These are phyloP conservation scores for Allobates femoralis DNA, from an alignment of 2,797 vertebrate genomes.

Conservation along the genomic window DNA sequence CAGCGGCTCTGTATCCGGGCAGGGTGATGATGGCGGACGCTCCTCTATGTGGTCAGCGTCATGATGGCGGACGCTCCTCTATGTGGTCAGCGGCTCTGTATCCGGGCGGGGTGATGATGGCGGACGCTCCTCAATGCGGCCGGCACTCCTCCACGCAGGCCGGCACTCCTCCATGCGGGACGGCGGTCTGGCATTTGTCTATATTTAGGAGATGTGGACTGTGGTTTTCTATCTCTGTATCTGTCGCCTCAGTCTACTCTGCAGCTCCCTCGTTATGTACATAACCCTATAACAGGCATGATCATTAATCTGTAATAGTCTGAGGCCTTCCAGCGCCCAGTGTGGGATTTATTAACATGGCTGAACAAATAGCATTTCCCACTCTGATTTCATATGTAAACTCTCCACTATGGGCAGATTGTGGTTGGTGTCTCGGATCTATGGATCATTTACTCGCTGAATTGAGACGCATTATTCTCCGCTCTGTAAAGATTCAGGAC, in stretches of 20 bases:
- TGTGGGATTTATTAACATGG: conserved; percentile 19
- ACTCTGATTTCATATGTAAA: conserved; percentile 29
- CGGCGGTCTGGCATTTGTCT: too few species aligned
- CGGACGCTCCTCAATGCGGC: background rate
- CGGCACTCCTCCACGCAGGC: too few species aligned
- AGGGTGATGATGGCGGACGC: too few species aligned
- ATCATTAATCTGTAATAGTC: conserved; percentile 4
- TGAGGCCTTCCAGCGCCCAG: conserved; percentile 35
- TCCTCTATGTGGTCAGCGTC: too few species aligned
- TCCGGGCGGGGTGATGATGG: background rate
- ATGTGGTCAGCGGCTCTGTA: too few species aligned
- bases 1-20: too few species aligned
- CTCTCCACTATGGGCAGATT: background rate
- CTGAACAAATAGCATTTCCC: conserved; percentile 24
- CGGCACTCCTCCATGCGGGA: too few species aligned
- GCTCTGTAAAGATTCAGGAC: too few species aligned
- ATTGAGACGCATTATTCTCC: background rate
- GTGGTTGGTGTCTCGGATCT: background rate
- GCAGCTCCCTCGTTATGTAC: background rate
- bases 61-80: too few species aligned
- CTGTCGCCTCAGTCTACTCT: background rate
- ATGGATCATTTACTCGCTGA: background rate
- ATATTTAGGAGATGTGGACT: background rate
- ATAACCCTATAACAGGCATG: conserved; percentile 24
- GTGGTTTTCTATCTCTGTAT: background rate